These are phyloP conservation scores for Hyalella azteca DNA, from an alignment of 2,888 invertebrate genomes.

Conservation along the genomic window DNA sequence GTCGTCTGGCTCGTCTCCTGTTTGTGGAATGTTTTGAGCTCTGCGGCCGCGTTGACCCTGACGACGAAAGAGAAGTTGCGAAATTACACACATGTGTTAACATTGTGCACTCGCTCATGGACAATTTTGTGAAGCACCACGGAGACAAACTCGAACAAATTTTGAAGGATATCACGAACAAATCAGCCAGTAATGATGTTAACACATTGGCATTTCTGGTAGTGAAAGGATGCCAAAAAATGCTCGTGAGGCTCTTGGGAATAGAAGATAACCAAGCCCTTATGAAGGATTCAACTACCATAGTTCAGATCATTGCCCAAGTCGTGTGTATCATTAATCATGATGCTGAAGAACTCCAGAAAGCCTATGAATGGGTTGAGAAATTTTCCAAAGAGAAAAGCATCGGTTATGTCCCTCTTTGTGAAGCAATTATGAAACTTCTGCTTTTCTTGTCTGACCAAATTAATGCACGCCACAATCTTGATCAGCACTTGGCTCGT, in stretches of 20 bases:
- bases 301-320: constrained; percentile 45
- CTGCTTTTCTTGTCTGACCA: constrained; percentile 45
- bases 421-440: constrained; percentile 48
- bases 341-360: constrained; percentile 38
- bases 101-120: constrained; percentile 43
- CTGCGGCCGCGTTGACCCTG: constrained; percentile 5
- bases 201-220: constrained; percentile 37
- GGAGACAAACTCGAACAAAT: constrained; percentile 47
- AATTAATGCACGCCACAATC: constrained; percentile 43
- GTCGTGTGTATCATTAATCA: constrained; percentile 44
- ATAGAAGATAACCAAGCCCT: constrained; percentile 41
- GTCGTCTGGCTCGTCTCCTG: constrained; percentile 39
- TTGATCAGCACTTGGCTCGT: constrained; percentile 44
- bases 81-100: constrained; percentile 43
- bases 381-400: constrained; percentile 48
- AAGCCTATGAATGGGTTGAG: constrained; percentile 47
- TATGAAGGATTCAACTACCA: constrained; percentile 42
- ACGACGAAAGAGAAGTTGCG: constrained; percentile 44
- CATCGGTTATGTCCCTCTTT: constrained; percentile 33
- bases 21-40: constrained; percentile 41
- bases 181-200: constrained; percentile 41
- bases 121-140: constrained; percentile 42
- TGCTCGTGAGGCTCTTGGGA: constrained; percentile 43
- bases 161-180: constrained; percentile 48
- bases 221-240: constrained; percentile 46